phyloP scores from a whole-genome alignment of 2,888 invertebrate species.

The Junonia oenone region DNA sequence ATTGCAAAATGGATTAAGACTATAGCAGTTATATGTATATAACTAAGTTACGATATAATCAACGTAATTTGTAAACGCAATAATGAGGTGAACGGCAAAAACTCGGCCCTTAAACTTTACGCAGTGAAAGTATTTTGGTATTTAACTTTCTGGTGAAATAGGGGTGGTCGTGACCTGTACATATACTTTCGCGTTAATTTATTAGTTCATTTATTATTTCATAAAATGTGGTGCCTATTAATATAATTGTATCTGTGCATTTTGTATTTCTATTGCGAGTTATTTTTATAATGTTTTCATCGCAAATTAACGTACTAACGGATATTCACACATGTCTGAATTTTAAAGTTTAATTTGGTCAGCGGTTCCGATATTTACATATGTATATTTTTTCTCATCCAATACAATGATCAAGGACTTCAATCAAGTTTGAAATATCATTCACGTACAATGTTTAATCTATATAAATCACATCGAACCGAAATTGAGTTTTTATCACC shows the following conservation, averaged over 20 bases:
- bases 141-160: neutral
- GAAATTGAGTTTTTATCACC: conserved; percentile 45
- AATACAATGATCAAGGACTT: neutral
- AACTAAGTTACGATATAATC: conserved; percentile 15
- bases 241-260: no score
- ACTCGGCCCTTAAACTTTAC: conserved; percentile 14
- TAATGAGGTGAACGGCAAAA: conserved; percentile 12
- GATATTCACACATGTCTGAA: no score
- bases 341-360: no score
- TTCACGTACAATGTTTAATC: neutral
- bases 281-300: no score
- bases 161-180: neutral
- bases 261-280: no score
- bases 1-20: neutral
- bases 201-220: neutral
- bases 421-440: neutral
- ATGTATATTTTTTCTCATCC: neutral
- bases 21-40: conserved; percentile 8
- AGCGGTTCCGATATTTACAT: neutral
- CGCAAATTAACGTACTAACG: no score
- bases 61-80: conserved; percentile 10
- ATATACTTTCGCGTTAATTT: neutral
- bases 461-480: conserved; percentile 14
- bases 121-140: conserved; percentile 6
- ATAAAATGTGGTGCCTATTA: neutral